Conservation (phyloP, 2,888 invertebrate species). For the Nephrotoma appendiculata region DNA sequence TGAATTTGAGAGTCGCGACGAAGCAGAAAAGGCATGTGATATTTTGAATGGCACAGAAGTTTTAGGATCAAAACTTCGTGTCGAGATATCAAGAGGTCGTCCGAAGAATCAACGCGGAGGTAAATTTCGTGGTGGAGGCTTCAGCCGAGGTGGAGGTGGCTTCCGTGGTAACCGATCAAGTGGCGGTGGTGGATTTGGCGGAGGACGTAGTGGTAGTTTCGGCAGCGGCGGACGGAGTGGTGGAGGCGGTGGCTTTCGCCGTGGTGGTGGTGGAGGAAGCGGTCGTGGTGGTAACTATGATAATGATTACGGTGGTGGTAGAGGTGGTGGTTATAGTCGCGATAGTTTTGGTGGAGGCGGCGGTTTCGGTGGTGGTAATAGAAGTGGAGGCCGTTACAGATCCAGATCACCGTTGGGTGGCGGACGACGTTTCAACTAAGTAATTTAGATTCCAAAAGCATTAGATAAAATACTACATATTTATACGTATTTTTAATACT, state of each 20-base stretch:
- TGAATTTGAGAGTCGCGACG: slow-evolving; percentile 76
- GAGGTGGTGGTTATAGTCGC: slow-evolving; percentile 6
- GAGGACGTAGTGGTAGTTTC: neutral
- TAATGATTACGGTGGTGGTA: slow-evolving; percentile 12
- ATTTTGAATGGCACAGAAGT: slow-evolving; percentile 43
- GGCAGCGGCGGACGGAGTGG: neutral
- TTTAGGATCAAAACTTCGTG: slow-evolving; percentile 73
- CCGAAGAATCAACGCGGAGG: slow-evolving; percentile 53
- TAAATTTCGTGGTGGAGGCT: slow-evolving; percentile 41
- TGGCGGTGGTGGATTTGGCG: neutral
- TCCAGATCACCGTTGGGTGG: slow-evolving; percentile 5
- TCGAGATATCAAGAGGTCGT: slow-evolving; percentile 74
- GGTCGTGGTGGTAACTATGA: slow-evolving; percentile 29
- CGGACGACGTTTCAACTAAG: neutral
- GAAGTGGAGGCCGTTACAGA: slow-evolving; percentile 2
- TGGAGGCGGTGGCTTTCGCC: neutral
- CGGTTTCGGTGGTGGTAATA: slow-evolving; percentile 17
- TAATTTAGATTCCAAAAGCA: neutral
- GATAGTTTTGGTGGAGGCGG: slow-evolving; percentile 14
- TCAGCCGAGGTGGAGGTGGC: slow-evolving; percentile 36
- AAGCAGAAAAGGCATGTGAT: slow-evolving; percentile 80
- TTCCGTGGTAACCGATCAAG: slow-evolving; percentile 25
- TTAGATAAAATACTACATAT: neutral
- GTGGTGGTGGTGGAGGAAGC: slow-evolving; percentile 21
- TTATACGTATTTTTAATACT: neutral